These are phyloP conservation scores for Tetraodon nigroviridis DNA, from an alignment of 2,113 vertebrate species.

Conservation along the genomic window DNA sequence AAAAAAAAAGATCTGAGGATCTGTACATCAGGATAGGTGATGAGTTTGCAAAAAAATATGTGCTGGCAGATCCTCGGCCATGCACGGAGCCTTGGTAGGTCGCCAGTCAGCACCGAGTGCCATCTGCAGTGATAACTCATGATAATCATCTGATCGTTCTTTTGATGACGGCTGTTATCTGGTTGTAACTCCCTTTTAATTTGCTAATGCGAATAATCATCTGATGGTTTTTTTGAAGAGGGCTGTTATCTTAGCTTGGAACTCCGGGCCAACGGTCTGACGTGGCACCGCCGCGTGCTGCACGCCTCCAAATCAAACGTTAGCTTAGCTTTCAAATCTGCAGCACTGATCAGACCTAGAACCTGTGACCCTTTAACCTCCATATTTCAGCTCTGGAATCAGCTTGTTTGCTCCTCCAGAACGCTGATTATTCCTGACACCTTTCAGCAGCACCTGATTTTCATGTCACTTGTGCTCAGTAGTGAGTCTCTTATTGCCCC, in stretches of 20 bases:
- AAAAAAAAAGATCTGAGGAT: background rate
- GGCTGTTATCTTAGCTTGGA: conserved; percentile 24
- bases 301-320: conserved; percentile 18
- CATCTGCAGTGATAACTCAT: conserved; percentile 32
- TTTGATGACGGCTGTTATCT: too few relatives aligned
- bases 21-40: conserved; percentile 3
- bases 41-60: too few relatives aligned
- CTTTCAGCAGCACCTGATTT: conserved; percentile 24
- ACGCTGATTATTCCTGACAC: conserved; percentile 18
- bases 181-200: too few relatives aligned
- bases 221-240: conserved; percentile 5
- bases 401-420: conserved; percentile 8
- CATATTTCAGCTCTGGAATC: conserved; percentile 1
- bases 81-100: conserved; percentile 16
- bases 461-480: conserved; percentile 8
- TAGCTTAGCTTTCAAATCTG: background rate
- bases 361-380: too few relatives aligned
- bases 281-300: background rate
- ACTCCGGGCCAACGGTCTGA: conserved; percentile 2
- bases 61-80: conserved; percentile 6
- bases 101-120: conserved; percentile 31
- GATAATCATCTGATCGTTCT: conserved; percentile 30
- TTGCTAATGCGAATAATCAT: conserved; percentile 34
- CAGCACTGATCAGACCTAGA: too few relatives aligned
- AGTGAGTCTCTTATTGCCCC: background rate